Evolutionary conservation across 92 coral and sea anemone genomes (phyloP).

Genomic region (Diadumene lineata): DNA sequence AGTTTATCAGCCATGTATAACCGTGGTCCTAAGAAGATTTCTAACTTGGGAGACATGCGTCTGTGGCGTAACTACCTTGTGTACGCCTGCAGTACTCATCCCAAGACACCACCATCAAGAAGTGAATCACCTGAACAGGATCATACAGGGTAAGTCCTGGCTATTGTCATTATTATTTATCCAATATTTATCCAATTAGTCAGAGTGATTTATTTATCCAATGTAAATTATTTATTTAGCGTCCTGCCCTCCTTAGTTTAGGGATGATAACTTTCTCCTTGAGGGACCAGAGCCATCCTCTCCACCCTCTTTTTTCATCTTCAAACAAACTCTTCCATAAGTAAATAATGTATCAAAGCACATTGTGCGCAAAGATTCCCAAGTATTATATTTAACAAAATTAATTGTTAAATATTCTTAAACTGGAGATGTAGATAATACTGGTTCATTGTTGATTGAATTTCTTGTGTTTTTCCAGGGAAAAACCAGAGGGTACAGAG

Average conservation of each 20-base stretch:
- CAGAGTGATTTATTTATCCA: no score
- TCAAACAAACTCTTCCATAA: no score
- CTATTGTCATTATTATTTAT: no score
- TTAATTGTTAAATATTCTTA: no score
- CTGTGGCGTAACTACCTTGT: conserved; percentile 90
- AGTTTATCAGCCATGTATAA: conserved; percentile 92
- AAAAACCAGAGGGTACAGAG: conserved; percentile 77
- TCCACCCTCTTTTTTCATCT: no score
- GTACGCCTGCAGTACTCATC: conserved; percentile 93
- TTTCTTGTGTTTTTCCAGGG: conserved; percentile 24
- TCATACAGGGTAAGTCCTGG: no score
- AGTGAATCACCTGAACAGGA: conserved; percentile 84
- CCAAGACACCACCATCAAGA: conserved; percentile 60
- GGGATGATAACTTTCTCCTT: no score
- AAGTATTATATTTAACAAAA: background rate
- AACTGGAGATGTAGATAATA: background rate
- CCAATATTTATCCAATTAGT: no score
- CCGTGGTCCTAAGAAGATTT: conserved; percentile 94
- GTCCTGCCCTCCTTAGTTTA: no score
- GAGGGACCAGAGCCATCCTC: no score
- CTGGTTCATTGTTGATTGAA: background rate
- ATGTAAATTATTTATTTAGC: no score
- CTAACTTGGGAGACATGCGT: conserved; percentile 78
- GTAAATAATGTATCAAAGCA: background rate
- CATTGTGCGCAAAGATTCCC: background rate